These are phyloP conservation scores for Galago senegalensis DNA, from an alignment of 2,797 vertebrate genomes.

Conservation along the genomic window DNA sequence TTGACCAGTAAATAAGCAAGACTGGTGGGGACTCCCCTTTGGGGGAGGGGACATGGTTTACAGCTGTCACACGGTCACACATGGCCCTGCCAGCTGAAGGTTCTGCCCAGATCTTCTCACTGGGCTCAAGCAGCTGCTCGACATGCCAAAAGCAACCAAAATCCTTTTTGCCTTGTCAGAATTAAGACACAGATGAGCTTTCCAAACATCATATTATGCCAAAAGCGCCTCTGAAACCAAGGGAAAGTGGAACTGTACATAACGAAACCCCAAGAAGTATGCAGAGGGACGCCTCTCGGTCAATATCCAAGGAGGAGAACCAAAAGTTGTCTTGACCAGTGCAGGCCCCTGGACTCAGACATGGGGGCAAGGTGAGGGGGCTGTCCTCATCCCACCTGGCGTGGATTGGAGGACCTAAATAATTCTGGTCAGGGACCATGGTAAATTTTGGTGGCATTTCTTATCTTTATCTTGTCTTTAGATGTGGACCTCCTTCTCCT, in stretches of 20 bases:
- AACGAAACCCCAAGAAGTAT: not conserved
- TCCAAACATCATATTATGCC: not conserved
- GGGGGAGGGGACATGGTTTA: not conserved
- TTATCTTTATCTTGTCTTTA: not conserved
- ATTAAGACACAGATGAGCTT: not conserved
- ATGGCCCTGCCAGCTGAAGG: not conserved
- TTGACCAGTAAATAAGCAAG: not conserved
- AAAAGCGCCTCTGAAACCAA: not conserved
- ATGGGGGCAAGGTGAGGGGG: fast-evolving
- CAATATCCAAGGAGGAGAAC: not conserved
- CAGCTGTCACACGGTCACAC: not conserved
- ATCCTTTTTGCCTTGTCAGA: not conserved
- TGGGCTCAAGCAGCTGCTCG: not conserved
- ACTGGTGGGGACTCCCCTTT: not conserved
- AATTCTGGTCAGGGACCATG: not conserved
- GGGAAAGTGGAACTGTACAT: not conserved
- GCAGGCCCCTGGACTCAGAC: not conserved
- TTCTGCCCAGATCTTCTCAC: not conserved
- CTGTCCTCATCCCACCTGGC: not conserved
- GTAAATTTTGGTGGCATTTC: not conserved
- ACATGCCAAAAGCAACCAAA: not conserved
- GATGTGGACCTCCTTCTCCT: not conserved
- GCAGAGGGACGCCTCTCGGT: fast-evolving
- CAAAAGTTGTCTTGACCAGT: not conserved
- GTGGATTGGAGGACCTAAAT: not conserved